Evolutionary conservation across 2,888 invertebrate genomes (phyloP), one percentile per base, ranked within the genome.

Genomic region (Drosophila mettleri): DNA sequence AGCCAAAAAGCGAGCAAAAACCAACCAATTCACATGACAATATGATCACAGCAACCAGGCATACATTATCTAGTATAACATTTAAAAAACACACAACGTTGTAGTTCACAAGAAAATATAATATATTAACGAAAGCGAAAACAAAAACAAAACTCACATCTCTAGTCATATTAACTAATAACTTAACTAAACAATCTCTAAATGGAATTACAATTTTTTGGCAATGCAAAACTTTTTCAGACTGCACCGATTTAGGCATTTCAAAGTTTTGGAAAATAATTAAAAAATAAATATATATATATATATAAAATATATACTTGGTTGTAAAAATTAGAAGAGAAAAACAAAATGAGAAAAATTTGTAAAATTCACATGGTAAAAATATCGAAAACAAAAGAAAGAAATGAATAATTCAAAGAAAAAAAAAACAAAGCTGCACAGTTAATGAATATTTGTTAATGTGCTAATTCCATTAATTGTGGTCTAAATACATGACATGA

Each of bases 191-290:
- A 61, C 34, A 66, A 57, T 55, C 39, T 43, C 39, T 39, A 70
- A 39, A 66, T 45, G 60, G 66, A 69, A 59, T 52, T 62, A 72
- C 57, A 67, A n/a, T 8, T 74, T 73, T 69, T 78, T 69, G 71
- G 72, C 78, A 65, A 62, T 63, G 72, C 77, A 78, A 49, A 49
- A 87, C 43, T 81, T 62, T 59, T 89, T 84, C 86, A 88, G 88
- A 89, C 88, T 88, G 88, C 88, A 88, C 82, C 54, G 45, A 62
- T 78, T 78, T 81, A 78, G 80, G 80, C 80, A 80, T 80, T 80
- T 80, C 70, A 78, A 48, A 48, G 20, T 48, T 33, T 29, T 64
- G 43, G 52, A 68, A 73, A 24, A n/a, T 7, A 29, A 41, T 22
- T 41, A 60, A 29, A 52, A 45, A 59, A 5, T 39, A 41, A 54